A percentile compares a stretch with the other conserved stretches of the same genome.
Conservation (phyloP, 2,797 vertebrate species). For the Halcyon chelicuti region DNA sequence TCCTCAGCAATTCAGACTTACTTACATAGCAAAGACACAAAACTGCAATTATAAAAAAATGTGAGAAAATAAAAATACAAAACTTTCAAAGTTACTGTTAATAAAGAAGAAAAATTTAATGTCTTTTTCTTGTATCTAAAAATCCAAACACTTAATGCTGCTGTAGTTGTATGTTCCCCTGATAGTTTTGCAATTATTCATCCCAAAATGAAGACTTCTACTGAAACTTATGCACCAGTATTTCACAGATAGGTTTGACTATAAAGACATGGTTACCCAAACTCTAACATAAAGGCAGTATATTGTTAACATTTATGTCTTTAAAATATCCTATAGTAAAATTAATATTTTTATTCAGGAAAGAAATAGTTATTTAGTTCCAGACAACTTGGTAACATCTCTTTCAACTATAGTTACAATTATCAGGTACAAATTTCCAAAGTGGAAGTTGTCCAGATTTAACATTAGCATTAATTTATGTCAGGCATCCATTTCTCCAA, state of each 20-base stretch:
- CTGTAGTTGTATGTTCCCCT: not conserved
- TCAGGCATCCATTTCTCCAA: constrained; percentile 77
- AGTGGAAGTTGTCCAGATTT: constrained; percentile 77
- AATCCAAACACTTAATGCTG: constrained; percentile 15
- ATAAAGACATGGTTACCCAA: constrained; percentile 34
- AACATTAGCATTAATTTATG: constrained; percentile 80
- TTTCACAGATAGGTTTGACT: constrained; percentile 46
- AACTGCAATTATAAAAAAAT: constrained; percentile 42
- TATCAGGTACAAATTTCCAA: constrained; percentile 75
- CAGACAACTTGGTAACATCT: constrained; percentile 76
- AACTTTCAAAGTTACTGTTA: constrained; percentile 42
- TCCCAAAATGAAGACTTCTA: constrained; percentile 48
- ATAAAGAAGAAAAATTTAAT: not conserved
- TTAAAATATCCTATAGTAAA: constrained; percentile 59
- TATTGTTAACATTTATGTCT: constrained; percentile 65
- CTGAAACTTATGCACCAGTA: constrained; percentile 32
- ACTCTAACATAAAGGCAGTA: constrained; percentile 48
- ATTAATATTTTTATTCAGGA: constrained; percentile 72
- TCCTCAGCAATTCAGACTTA: not conserved
- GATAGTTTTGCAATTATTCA: constrained; percentile 58
- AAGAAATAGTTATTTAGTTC: constrained; percentile 69
- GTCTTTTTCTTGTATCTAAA: constrained; percentile 25
- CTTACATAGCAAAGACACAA: not conserved
- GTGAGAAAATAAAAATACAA: constrained; percentile 25
- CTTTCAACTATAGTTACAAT: constrained; percentile 77